Evolutionary conservation across 2,888 invertebrate genomes (phyloP), one percentile per base, ranked within the genome.

Genomic region (Tuta absoluta): DNA sequence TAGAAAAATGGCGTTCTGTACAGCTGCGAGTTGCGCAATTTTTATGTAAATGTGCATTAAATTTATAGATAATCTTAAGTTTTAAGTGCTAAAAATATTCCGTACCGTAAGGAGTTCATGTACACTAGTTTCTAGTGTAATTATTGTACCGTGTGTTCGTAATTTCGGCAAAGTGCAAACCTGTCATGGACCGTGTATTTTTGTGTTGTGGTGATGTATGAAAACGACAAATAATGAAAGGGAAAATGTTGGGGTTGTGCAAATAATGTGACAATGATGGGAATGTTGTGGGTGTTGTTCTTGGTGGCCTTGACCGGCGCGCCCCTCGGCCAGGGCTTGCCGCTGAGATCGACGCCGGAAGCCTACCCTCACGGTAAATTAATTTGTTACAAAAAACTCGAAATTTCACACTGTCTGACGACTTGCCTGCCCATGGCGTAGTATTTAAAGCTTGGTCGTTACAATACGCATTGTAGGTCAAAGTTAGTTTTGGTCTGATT

Each of bases 11-110:
- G 91, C 84, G 91, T 89, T 89, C 82, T 79, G 76, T 87, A 88
- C 89, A 91, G 90, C 89, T 91, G 90, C 84, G 83, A 89, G 87
- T 91, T 91, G 91, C 91, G 91, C 91, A 91, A 91, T 91, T 91
- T 90, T 84, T 81, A 86, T 86, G 85, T 90, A 90, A 90, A 89
- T 88, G 84, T 86, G 82, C 82, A 82, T 79, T 77, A 84, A 87
- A 85, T 84, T 80, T 81, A 78, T 73, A 80, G 76, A 72, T 73
- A 82, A 81, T 80, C 77, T 74, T 74, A 80, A 79, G 74, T 77
- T 83, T 76, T 76, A 79, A 80, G 81, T 80, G 76, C 75, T 82
- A 75, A 72, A 81, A 82, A 77, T 80, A 77, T 72, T 77, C 72
- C 68, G 72, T 69, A 78, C 71, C 72, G 74, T 72, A 74, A 78